phyloP scores from a whole-genome alignment of 2,888 invertebrate species.

The Dolichopus griseipennis region DNA sequence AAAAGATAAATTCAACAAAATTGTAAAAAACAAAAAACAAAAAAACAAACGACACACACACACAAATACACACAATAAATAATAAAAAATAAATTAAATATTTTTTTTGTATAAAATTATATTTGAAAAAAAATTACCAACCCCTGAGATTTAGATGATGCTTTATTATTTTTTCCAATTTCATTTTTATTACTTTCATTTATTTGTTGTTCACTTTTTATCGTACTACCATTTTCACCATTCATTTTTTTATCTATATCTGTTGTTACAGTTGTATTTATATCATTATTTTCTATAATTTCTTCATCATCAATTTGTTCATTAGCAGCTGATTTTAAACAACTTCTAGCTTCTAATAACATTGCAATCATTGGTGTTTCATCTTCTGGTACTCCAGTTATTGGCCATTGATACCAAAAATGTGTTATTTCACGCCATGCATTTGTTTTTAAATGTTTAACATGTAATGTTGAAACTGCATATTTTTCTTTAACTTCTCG shows the following conservation, averaged over 20 bases:
- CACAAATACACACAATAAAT: too few relatives aligned
- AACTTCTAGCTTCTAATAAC: constrained; percentile 68
- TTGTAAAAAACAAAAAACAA: constrained; percentile 17
- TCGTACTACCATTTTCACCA: constrained; percentile 2
- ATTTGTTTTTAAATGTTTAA: constrained; percentile 73
- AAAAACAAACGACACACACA: not conserved
- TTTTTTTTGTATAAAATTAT: not conserved
- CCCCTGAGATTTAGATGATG: constrained; percentile 36
- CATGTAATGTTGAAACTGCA: constrained; percentile 73
- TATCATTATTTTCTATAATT: constrained; percentile 16
- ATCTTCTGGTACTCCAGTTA: constrained; percentile 72
- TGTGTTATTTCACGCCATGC: constrained; percentile 82
- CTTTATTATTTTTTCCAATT: constrained; percentile 19
- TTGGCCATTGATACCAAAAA: constrained; percentile 91
- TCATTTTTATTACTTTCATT: constrained; percentile 11
- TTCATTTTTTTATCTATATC: constrained; percentile 21
- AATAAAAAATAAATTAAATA: not conserved
- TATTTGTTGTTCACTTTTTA: constrained; percentile 10
- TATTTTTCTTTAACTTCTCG: constrained; percentile 86
- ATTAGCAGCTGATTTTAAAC: constrained; percentile 36
- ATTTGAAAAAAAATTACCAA: constrained; percentile 37
- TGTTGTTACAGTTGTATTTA: constrained; percentile 23
- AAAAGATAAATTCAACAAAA: constrained; percentile 16
- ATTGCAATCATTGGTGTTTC: constrained; percentile 78
- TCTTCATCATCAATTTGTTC: constrained; percentile 37